These are phyloP conservation scores for Achlya flavicornis DNA, from an alignment of 2,888 invertebrate species.

Conservation along the genomic window DNA sequence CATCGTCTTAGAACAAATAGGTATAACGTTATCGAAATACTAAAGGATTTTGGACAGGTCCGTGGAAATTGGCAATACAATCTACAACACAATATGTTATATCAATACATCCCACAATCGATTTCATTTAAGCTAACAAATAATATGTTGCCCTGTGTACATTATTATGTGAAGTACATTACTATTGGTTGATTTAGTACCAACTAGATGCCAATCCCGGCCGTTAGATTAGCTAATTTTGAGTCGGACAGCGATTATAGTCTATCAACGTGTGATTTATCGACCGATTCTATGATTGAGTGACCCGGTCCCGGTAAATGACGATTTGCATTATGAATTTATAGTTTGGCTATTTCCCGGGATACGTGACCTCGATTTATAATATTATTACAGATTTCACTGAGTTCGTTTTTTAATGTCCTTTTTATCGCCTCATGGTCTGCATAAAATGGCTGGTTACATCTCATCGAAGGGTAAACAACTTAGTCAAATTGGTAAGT, in stretches of 20 bases:
- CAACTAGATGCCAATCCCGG: constrained; percentile 16
- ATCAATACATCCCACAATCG: constrained; percentile 2
- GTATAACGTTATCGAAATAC: constrained; percentile 4
- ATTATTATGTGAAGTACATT: neutral
- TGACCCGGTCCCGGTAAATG: constrained; percentile 9
- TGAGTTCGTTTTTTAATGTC: too few species aligned
- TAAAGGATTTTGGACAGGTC: neutral
- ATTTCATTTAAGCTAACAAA: neutral
- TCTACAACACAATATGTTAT: neutral
- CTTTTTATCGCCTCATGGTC: too few species aligned
- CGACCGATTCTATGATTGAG: constrained; percentile 26
- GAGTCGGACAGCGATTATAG: constrained; percentile 30
- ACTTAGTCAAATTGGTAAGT: too few species aligned
- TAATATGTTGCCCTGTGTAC: neutral
- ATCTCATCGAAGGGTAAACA: too few species aligned
- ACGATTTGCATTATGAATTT: constrained; percentile 24
- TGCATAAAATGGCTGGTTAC: too few species aligned
- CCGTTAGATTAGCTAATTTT: constrained; percentile 32
- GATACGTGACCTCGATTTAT: constrained; percentile 11
- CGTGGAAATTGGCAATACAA: neutral
- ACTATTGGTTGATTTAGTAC: constrained; percentile 6
- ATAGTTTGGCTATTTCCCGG: constrained; percentile 16
- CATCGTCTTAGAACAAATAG: neutral
- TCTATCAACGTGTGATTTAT: constrained; percentile 17
- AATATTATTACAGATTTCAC: neutral